phyloP scores from a whole-genome alignment of 1,140 invertebrate species.

The Aphelinus atriplicis region DNA sequence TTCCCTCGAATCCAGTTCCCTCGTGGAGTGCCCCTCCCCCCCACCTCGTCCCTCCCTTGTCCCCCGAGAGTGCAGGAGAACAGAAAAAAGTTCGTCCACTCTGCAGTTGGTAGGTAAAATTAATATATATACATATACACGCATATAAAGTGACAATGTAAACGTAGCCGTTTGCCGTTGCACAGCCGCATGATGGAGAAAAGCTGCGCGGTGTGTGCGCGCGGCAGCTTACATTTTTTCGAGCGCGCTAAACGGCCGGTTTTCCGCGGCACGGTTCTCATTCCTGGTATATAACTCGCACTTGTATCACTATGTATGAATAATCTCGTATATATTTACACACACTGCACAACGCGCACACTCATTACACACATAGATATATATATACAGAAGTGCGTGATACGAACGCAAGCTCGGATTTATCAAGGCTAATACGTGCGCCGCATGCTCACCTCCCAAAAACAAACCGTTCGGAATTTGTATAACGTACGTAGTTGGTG shows the following conservation, averaged over 20 bases:
- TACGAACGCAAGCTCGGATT: slow-evolving; percentile 23
- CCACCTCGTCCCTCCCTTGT: slow-evolving; percentile 4
- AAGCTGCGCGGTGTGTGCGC: not conserved
- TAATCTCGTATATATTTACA: not conserved
- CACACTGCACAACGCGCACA: not conserved
- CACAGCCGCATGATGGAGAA: not conserved
- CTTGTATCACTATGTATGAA: slow-evolving; percentile 6
- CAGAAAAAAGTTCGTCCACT: not conserved
- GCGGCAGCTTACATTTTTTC: not conserved
- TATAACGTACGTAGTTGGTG: too few relatives aligned
- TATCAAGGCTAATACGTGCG: slow-evolving; percentile 25
- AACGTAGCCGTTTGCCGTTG: slow-evolving; percentile 30
- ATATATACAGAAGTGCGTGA: too few relatives aligned
- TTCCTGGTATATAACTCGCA: slow-evolving; percentile 16
- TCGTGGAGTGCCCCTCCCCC: not conserved
- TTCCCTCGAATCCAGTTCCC: too few relatives aligned
- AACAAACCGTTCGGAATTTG: too few relatives aligned
- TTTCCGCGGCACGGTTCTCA: slow-evolving; percentile 19
- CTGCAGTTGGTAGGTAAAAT: too few relatives aligned
- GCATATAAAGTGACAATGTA: not conserved
- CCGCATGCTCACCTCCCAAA: too few relatives aligned
- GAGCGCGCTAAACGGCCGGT: slow-evolving; percentile 4
- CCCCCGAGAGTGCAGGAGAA: not conserved
- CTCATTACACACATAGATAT: not conserved
- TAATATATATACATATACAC: too few relatives aligned